These are phyloP conservation scores for Pocota personata DNA, from an alignment of 2,888 invertebrate genomes.

Conservation along the genomic window DNA sequence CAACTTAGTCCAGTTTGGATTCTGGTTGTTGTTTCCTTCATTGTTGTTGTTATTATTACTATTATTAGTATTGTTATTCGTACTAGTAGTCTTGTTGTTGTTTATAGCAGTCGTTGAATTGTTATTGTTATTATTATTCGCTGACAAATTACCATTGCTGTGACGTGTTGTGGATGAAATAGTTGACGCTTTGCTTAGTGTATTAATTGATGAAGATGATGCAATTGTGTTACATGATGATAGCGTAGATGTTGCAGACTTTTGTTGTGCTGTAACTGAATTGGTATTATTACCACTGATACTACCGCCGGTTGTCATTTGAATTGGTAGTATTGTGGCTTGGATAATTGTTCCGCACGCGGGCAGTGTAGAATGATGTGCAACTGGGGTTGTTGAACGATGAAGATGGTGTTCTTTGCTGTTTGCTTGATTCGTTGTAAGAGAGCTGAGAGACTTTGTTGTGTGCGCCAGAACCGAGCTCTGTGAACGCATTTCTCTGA, in stretches of 20 bases:
- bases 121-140: constrained; percentile 39
- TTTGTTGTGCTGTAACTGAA: constrained; percentile 22
- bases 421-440: constrained; percentile 10
- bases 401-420: background rate
- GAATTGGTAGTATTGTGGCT: background rate
- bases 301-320: constrained; percentile 65
- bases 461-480: constrained; percentile 31
- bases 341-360: background rate
- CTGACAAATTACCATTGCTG: constrained; percentile 44
- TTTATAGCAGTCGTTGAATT: constrained; percentile 36
- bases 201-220: constrained; percentile 34
- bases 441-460: constrained; percentile 29
- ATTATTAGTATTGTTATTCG: constrained; percentile 72
- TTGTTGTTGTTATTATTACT: constrained; percentile 75
- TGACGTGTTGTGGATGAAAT: constrained; percentile 50
- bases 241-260: constrained; percentile 19
- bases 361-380: background rate
- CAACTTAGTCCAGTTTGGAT: constrained; percentile 68
- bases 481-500: constrained; percentile 65
- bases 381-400: constrained; percentile 37
- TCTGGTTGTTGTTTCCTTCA: constrained; percentile 52
- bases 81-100: constrained; percentile 54
- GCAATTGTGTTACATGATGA: constrained; percentile 46
- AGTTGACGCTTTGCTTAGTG: constrained; percentile 35
- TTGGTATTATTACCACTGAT: constrained; percentile 32